phyloP scores from a whole-genome alignment of 2,797 vertebrate genomes.

The Artibeus lituratus region DNA sequence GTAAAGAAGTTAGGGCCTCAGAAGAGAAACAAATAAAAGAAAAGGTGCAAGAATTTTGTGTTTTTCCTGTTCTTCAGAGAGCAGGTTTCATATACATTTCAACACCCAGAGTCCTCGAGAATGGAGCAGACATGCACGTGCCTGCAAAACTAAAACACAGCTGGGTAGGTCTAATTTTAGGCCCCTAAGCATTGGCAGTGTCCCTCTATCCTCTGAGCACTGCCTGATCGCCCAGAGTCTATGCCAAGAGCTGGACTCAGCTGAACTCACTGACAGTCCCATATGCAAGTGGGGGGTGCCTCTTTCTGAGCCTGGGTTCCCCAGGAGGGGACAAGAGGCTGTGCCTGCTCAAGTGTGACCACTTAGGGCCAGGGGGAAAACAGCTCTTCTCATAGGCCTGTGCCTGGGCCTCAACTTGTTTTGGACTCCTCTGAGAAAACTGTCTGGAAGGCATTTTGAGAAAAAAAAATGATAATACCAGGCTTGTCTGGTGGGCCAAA shows the following conservation, averaged over 20 bases:
- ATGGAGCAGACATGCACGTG: constrained; percentile 78
- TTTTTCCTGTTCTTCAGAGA: constrained; percentile 65
- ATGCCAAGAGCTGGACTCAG: constrained; percentile 47
- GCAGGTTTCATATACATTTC: constrained; percentile 77
- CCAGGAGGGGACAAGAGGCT: not conserved
- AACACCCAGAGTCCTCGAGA: constrained; percentile 76
- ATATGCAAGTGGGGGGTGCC: not conserved
- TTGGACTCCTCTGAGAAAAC: not conserved
- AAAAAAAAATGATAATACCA: not conserved
- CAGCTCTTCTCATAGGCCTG: not conserved
- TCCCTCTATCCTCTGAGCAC: constrained; percentile 70
- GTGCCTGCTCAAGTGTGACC: not conserved
- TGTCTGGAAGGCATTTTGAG: not conserved
- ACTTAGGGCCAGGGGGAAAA: not conserved
- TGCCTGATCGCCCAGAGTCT: constrained; percentile 28
- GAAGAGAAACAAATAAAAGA: constrained; percentile 44
- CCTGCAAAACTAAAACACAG: constrained; percentile 83
- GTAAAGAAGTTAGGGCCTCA: not conserved
- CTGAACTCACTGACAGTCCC: not conserved
- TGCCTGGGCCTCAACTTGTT: not conserved
- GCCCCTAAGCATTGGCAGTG: constrained; percentile 73
- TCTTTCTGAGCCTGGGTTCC: not conserved
- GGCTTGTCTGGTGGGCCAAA: not conserved
- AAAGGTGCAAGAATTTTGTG: constrained; percentile 48
- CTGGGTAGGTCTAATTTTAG: constrained; percentile 84